phyloP scores from a whole-genome alignment of 2,797 vertebrate species.

The Thaleichthys pacificus region DNA sequence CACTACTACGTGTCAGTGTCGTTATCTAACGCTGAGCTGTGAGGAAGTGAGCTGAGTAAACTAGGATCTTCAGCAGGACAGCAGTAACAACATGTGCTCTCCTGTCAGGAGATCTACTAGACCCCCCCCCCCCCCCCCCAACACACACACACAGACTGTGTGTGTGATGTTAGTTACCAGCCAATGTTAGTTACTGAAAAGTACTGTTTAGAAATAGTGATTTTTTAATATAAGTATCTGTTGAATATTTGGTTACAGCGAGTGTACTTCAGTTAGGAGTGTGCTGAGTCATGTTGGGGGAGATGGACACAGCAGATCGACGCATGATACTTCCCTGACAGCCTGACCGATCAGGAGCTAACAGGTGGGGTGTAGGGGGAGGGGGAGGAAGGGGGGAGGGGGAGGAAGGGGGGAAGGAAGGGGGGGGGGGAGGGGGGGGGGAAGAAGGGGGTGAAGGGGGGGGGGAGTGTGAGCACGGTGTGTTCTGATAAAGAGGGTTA shows the following conservation, averaged over 20 bases:
- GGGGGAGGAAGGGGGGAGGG: conserved; percentile 16
- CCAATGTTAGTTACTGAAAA: no score
- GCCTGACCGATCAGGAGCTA: conserved; percentile 61
- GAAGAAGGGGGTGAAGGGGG: conserved; percentile 14
- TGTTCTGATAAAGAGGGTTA: neutral
- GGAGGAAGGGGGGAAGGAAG: conserved; percentile 4
- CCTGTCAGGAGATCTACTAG: no score
- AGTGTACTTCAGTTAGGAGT: neutral
- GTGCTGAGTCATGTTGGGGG: conserved; percentile 12
- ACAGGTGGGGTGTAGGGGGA: conserved; percentile 57
- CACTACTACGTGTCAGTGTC: no score
- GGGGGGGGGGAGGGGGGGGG: conserved; percentile 17
- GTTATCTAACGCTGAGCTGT: no score
- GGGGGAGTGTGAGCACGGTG: conserved; percentile 2
- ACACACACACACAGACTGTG: neutral
- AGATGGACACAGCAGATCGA: conserved; percentile 26
- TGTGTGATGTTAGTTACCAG: neutral
- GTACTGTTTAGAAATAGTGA: no score
- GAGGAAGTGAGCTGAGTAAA: no score
- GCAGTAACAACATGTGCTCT: no score
- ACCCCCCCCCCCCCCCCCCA: neutral
- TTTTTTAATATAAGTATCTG: no score
- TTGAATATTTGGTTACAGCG: neutral
- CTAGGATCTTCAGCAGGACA: no score
- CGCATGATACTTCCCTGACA: conserved; percentile 49